These are phyloP conservation scores for Ichneumon xanthorius DNA, from an alignment of 2,888 invertebrate genomes.

Conservation along the genomic window DNA sequence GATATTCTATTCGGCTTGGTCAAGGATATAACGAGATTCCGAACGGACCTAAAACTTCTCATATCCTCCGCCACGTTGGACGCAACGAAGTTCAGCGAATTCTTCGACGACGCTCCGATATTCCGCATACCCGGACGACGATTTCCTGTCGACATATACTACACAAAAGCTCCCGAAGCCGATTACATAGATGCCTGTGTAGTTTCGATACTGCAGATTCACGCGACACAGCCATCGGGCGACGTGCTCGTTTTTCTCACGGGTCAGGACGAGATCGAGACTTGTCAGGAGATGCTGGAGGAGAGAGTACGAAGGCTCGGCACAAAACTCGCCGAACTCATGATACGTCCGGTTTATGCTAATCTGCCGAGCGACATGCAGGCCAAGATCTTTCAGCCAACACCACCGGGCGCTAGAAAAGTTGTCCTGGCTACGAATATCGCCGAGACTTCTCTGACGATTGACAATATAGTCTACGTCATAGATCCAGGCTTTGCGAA, in stretches of 20 bases:
- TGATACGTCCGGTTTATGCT: conserved; percentile 98
- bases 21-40: conserved; percentile 96
- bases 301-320: conserved; percentile 97
- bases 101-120: conserved; percentile 99
- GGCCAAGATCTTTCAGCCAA: conserved; percentile 99
- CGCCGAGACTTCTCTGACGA: conserved; percentile 99
- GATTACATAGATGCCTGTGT: conserved; percentile 99
- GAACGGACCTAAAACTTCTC: conserved; percentile 96
- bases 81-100: conserved; percentile 98
- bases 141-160: conserved; percentile 99
- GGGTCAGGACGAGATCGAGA: conserved; percentile 95
- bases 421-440: conserved; percentile 99
- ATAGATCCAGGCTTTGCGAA: conserved; percentile 99
- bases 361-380: conserved; percentile 99
- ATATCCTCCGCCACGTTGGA: conserved; percentile 99
- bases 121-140: conserved; percentile 98
- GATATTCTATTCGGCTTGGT: conserved; percentile 99
- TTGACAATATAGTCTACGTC: conserved; percentile 99
- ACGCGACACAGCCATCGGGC: conserved; percentile 98
- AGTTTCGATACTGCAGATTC: conserved; percentile 99
- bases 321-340: conserved; percentile 95
- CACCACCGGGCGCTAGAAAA: conserved; percentile 98
- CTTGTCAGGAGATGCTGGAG: conserved; percentile 94
- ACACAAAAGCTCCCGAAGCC: conserved; percentile 99
- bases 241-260: conserved; percentile 99